These are phyloP conservation scores for Trachymyrmex septentrionalis DNA, from an alignment of 1,140 invertebrate species.

Conservation along the genomic window DNA sequence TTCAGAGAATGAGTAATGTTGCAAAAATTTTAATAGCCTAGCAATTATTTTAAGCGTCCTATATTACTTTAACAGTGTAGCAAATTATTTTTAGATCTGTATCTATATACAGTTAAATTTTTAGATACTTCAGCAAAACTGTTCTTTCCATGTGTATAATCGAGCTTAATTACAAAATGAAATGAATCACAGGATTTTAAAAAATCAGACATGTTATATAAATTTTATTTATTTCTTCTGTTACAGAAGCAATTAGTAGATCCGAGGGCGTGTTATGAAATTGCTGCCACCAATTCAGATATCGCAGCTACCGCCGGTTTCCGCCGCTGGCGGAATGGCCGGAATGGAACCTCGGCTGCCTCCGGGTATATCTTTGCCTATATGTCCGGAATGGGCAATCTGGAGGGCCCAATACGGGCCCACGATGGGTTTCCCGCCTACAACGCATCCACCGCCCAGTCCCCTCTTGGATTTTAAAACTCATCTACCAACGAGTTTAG, in stretches of 20 bases:
- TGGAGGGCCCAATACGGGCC: conserved; percentile 90
- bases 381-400: conserved; percentile 90
- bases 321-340: conserved; percentile 86
- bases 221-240: conserved; percentile 6
- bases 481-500: conserved; percentile 92
- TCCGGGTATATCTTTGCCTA: conserved; percentile 89
- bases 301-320: conserved; percentile 89
- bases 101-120: too few relatives aligned
- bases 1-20: too few relatives aligned
- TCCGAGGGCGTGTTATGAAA: conserved; percentile 87
- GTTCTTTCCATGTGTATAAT: neutral
- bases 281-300: conserved; percentile 87
- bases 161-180: neutral
- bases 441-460: conserved; percentile 88
- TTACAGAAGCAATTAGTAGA: conserved; percentile 27
- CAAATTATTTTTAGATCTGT: too few relatives aligned
- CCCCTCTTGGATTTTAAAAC: conserved; percentile 94
- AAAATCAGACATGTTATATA: conserved; percentile 3
- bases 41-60: too few relatives aligned
- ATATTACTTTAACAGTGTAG: too few relatives aligned
- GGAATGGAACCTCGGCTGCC: conserved; percentile 88
- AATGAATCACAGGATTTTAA: neutral
- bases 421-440: conserved; percentile 90
- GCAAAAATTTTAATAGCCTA: too few relatives aligned
- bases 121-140: too few relatives aligned